Conservation (phyloP, 1,140 invertebrate genomes). For the Diorhabda elongata region DNA sequence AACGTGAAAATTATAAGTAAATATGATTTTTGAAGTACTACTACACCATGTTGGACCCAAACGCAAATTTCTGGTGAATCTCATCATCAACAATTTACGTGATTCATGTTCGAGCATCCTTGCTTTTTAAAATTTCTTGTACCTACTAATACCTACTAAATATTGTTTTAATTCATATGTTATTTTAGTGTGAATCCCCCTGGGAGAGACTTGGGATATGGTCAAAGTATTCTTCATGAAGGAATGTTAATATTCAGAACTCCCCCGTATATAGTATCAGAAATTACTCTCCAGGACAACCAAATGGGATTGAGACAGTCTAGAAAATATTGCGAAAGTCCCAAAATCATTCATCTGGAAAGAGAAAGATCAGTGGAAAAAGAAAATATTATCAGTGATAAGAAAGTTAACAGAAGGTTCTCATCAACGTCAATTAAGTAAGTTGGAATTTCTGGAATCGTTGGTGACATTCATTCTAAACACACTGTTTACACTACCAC, state of each 20-base stretch:
- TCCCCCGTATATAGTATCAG: slow-evolving; percentile 75
- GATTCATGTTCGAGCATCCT: too few species aligned
- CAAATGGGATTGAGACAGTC: slow-evolving; percentile 17
- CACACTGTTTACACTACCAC: too few species aligned
- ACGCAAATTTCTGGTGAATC: too few species aligned
- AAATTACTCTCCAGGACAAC: slow-evolving; percentile 71
- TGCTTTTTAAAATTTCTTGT: too few species aligned
- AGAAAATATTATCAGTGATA: slow-evolving; percentile 27
- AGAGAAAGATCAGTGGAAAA: slow-evolving; percentile 28
- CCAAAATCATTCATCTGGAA: slow-evolving; percentile 26
- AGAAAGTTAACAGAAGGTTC: slow-evolving; percentile 39
- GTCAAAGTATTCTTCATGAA: slow-evolving; percentile 87
- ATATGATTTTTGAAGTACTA: too few species aligned
- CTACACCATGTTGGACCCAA: too few species aligned
- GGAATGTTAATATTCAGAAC: slow-evolving; percentile 87
- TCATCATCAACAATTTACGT: too few species aligned
- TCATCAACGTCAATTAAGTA: slow-evolving; percentile 44
- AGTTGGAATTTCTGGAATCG: neutral
- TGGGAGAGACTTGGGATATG: slow-evolving; percentile 76
- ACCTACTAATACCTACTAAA: too few species aligned
- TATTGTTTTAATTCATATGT: too few species aligned
- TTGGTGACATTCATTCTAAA: too few species aligned
- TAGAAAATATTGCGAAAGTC: slow-evolving; percentile 44
- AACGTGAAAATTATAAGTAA: too few species aligned
- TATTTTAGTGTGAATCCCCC: slow-evolving; percentile 56